Base-by-base conservation (phyloP, 1,140 invertebrate genomes). In the Drosophila navojoa region DNA sequence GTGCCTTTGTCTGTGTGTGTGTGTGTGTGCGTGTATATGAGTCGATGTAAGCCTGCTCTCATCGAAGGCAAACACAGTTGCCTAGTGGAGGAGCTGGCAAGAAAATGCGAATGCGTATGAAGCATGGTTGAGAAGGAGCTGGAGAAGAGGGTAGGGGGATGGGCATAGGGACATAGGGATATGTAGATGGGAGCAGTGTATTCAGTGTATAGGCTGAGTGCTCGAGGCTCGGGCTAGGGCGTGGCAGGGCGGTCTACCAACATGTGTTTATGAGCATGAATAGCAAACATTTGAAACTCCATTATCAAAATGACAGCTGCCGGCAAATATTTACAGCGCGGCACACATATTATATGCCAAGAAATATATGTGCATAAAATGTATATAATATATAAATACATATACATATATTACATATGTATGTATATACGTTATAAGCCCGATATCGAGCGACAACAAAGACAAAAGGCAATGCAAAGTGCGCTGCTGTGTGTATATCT, bases 301-400 rank as follows among this genome's bases (percentile, higher is more conserved):
- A 79, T 77, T 79, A 79, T 79, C 74, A 75, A 71, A 77, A 77
- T 77, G 76, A 77, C 61, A 79, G 77, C 77, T 77, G 63, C 60
- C 50, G 74, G 74, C 77, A 79, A 79, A 79, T 77, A 79, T 79
- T 77, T 74, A 59, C 71, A 74, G 47, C 71, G 15, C 47, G 32
- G 22, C 68, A 73, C 57, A 68, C 71, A 69, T 61, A 72, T 55
- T 54, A 52, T 67, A 54, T 25, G 45, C 16, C 27, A 49, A 40
- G 40, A 60, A 50, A 45, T 38, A n/a, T 50, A 35, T 50, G 45
- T 49, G 55, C 11, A 49, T 22, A 25, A 49, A 49, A 25, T 60
- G 25, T 59, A 32, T 27, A 16, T 38, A 49, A 55, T 57, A 25
- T 38, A 52, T 16, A 55, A 25, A 57, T 35, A 40, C 25, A 22